phyloP scores from a whole-genome alignment of 2,113 vertebrate genomes.

The Antennarius striatus region DNA sequence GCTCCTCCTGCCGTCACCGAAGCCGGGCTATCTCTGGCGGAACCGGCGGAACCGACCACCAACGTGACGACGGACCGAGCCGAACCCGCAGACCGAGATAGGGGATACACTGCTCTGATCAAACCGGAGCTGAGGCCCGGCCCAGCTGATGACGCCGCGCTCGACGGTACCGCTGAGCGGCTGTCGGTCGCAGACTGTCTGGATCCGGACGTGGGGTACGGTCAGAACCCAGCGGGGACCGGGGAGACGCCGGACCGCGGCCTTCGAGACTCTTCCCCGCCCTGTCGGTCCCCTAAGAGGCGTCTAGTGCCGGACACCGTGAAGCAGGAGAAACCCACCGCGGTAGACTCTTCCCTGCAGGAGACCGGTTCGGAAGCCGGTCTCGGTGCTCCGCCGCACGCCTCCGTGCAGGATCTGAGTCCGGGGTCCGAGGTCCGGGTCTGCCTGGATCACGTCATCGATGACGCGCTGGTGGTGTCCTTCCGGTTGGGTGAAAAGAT shows the following conservation, averaged over 20 bases:
- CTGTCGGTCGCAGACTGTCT: constrained; percentile 24
- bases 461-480: constrained; percentile 96
- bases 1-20: constrained; percentile 59
- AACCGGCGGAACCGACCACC: constrained; percentile 71
- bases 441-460: constrained; percentile 95
- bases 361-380: not conserved
- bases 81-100: constrained; percentile 35
- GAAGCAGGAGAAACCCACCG: constrained; percentile 8
- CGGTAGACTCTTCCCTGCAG: not conserved
- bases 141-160: constrained; percentile 43
- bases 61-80: constrained; percentile 55
- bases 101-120: constrained; percentile 29
- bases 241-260: constrained; percentile 17
- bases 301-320: constrained; percentile 10
- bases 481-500: constrained; percentile 92
- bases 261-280: constrained; percentile 27
- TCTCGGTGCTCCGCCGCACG: not conserved
- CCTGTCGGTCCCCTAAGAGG: constrained; percentile 45
- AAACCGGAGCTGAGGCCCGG: constrained; percentile 39
- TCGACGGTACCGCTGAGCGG: constrained; percentile 30
- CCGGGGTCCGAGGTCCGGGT: constrained; percentile 93
- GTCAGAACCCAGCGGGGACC: not conserved
- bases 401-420: constrained; percentile 74
- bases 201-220: constrained; percentile 29
- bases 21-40: constrained; percentile 65